phyloP scores from a whole-genome alignment of 2,888 invertebrate genomes.

The Drosophila kuntzei region DNA sequence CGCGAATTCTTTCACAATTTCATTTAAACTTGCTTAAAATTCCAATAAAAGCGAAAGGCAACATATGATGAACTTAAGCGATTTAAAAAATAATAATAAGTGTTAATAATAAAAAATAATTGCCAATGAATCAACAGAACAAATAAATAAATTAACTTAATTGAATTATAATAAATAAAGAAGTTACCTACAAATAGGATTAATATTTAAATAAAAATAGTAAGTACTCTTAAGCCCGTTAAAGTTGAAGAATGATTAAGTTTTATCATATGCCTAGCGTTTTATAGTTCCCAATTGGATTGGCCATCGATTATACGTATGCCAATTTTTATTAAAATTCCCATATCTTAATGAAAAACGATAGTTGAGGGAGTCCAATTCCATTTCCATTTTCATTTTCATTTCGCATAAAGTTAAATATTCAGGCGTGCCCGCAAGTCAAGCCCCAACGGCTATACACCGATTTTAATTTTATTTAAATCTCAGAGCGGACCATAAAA shows the following conservation, averaged over 20 bases:
- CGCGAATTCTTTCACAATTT: slow-evolving; percentile 30
- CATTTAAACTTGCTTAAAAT: slow-evolving; percentile 37
- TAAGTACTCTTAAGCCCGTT: slow-evolving; percentile 1
- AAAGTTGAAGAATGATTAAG: slow-evolving; percentile 8
- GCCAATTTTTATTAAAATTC: slow-evolving; percentile 57
- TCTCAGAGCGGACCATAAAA: slow-evolving; percentile 62
- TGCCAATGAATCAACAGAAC: not conserved
- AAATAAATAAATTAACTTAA: not conserved
- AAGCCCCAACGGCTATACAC: slow-evolving; percentile 45
- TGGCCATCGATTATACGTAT: slow-evolving; percentile 43
- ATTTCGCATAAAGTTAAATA: slow-evolving; percentile 70
- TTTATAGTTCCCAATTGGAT: slow-evolving; percentile 38
- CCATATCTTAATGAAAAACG: slow-evolving; percentile 60
- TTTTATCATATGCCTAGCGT: slow-evolving; percentile 7
- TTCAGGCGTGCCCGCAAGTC: slow-evolving; percentile 67
- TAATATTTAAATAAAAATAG: not conserved
- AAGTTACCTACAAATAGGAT: not conserved
- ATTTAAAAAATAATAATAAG: not conserved
- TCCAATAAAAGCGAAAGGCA: slow-evolving; percentile 16
- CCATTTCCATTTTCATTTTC: slow-evolving; percentile 23
- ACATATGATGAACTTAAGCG: not conserved
- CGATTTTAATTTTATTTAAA: slow-evolving; percentile 74
- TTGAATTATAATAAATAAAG: not conserved
- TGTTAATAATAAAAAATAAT: not conserved
- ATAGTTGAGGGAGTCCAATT: slow-evolving; percentile 39